Base-by-base conservation (phyloP, 2,888 invertebrate genomes). In the Limnephilus lunatus region DNA sequence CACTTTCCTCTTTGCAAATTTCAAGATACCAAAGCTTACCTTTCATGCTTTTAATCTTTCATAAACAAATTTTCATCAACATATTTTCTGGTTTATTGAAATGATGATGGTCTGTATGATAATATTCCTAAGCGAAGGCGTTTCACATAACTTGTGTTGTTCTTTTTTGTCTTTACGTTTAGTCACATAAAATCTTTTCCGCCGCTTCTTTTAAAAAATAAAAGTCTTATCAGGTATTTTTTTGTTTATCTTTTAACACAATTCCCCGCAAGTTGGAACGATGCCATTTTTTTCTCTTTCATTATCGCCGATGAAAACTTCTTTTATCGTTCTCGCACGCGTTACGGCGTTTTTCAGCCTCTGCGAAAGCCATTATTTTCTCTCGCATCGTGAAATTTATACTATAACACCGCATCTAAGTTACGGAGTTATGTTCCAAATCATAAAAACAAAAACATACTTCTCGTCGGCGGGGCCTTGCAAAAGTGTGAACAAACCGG, bases 371-470 rank as follows among this genome's bases (percentile, higher is more conserved):
- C 35, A 32, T 35, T 85, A 85, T 85, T 85, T 83, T 83, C 82
- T 32, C 30, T 83, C 31, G 82, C 82, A 25, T 31, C 32, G 82
- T 83, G 82, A 83, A 83, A 83, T 83, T 83, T 83, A 83, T 83
- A 30, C 31, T 32, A 83, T 35, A 83, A 31, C 31, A 32, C 32
- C 82, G 32, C 82, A 83, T 83, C 82, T 32, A 31, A 83, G 82
- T 83, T 83, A 5, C 82, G 82, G 53, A 90, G 81, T 48, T 83
- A 82, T 90, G 83, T 48, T 81, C 30, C 15, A 90, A 90, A 90
- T 90, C 90, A n/a, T 90, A 90, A 90, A 90, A 90, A 90, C 90
- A 90, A 83, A 90, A 90, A 83, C 90, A 82, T 48, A 82, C 83
- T 83, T 25, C 9, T 68, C 68, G 68, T 68, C 68, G 68, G 68